A percentile compares a stretch with the other conserved stretches of the same genome.
phyloP scores from a whole-genome alignment of 2,888 invertebrate genomes.

The Xestia xanthographa region DNA sequence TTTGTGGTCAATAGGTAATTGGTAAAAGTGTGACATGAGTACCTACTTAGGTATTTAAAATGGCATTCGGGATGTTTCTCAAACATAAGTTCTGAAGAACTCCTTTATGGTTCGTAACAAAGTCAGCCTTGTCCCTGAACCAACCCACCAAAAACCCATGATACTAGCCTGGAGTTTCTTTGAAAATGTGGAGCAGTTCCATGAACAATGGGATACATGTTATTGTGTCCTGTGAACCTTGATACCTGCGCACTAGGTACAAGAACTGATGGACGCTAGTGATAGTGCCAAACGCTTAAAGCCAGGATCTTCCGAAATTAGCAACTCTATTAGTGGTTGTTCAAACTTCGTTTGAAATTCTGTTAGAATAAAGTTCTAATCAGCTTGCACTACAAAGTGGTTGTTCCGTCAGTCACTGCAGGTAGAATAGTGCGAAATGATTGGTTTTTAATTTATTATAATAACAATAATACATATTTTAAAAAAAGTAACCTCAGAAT shows the following conservation, averaged over 20 bases:
- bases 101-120: neutral
- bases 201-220: neutral
- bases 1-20: neutral
- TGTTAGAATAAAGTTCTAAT: too few relatives aligned
- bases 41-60: neutral
- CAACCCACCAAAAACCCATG: neutral
- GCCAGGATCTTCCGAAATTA: too few relatives aligned
- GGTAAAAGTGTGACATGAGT: neutral
- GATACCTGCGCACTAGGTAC: neutral
- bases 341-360: too few relatives aligned
- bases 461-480: too few relatives aligned
- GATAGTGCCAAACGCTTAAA: neutral
- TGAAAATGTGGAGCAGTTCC: neutral
- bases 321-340: too few relatives aligned
- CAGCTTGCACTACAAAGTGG: too few relatives aligned
- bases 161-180: neutral
- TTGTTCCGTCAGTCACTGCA: too few relatives aligned
- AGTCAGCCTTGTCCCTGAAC: neutral
- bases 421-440: too few relatives aligned
- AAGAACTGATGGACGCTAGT: neutral
- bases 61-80: neutral
- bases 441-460: too few relatives aligned
- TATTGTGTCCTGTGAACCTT: neutral
- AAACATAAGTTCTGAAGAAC: neutral
- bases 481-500: too few relatives aligned